Evolutionary conservation across 2,113 vertebrate species (phyloP), one percentile per base, ranked within the genome.

Genomic region (Pachycephala philippinensis): DNA sequence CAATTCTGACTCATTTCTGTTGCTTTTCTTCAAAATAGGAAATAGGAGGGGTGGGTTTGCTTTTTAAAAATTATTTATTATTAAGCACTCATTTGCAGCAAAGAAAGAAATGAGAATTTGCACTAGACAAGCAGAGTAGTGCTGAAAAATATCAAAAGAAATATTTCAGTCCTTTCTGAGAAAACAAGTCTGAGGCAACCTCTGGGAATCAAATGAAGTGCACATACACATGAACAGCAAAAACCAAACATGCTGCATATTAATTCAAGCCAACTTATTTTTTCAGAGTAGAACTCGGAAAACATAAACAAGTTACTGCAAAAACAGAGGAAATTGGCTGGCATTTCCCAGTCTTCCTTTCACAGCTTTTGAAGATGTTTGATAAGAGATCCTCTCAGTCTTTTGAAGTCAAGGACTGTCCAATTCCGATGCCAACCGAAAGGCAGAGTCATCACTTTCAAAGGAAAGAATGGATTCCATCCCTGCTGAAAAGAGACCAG

Each of bases 301-400:
- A 93, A 89, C 76, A 75, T 70, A 90, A 94, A 94, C 85, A 89
- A 84, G 83, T 65, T 81, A 26, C 72, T 89, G 64, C 28, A 89
- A 93, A 89, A 96, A 71, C 93, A 93, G 87, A 90, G 89, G 85
- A 94, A 93, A 84, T n/a, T 87, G 95, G 93, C 90, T 96, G 90
- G 96, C 80, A 89, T 92, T 96, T 90, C 86, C 85, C 56, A 82
- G 69, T 56, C 83, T 96, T 96, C 90, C 92, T 90, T 94, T 94
- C 93, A 96, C 86, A 64, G 83, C 59, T 97, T 94, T 97, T 93
- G 92, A 96, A 95, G 92, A 82, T 30, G 78, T 49, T 93, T 92
- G 96, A 95, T 96, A 96, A 95, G 92, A 75, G 83, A 84, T 90
- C 40, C 44, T 94, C 79, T 89, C 23, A 21, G 64, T 33, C 90